These are phyloP conservation scores for Anas platyrhynchos DNA, from an alignment of 2,113 vertebrate genomes.

Conservation along the genomic window DNA sequence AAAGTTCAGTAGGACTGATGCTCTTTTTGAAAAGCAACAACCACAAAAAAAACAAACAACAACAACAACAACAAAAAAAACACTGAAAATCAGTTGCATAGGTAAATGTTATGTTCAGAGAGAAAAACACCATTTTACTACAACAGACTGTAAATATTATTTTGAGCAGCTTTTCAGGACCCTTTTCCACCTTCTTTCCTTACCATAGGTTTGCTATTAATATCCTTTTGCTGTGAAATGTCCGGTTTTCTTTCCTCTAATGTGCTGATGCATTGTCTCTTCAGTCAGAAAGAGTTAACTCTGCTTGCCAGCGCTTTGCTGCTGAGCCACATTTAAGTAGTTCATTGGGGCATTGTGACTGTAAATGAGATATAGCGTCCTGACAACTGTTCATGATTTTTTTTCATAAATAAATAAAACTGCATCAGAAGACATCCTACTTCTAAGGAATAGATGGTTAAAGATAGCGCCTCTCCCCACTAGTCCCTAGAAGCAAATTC, in stretches of 20 bases:
- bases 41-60: background rate
- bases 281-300: slow-evolving; percentile 62
- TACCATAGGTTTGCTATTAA: background rate
- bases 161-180: slow-evolving; percentile 14
- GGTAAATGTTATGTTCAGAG: slow-evolving; percentile 63
- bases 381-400: slow-evolving; percentile 59
- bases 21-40: slow-evolving; percentile 33
- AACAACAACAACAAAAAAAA: background rate
- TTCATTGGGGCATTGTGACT: slow-evolving; percentile 62
- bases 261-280: background rate
- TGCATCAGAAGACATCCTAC: slow-evolving; percentile 46
- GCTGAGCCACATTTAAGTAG: slow-evolving; percentile 56
- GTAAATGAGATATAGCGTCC: slow-evolving; percentile 65
- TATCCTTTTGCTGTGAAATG: background rate
- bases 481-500: background rate
- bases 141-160: slow-evolving; percentile 28
- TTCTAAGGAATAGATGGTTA: slow-evolving; percentile 68
- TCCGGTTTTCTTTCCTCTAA: background rate
- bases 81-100: slow-evolving; percentile 34
- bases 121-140: slow-evolving; percentile 39
- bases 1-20: slow-evolving; percentile 33
- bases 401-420: slow-evolving; percentile 76
- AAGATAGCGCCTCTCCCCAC: background rate
- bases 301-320: background rate
- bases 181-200: background rate